Evolutionary conservation across 2,888 invertebrate genomes (phyloP), one percentile per base, ranked within the genome.

Genomic region (Lacanobia wlatinum): DNA sequence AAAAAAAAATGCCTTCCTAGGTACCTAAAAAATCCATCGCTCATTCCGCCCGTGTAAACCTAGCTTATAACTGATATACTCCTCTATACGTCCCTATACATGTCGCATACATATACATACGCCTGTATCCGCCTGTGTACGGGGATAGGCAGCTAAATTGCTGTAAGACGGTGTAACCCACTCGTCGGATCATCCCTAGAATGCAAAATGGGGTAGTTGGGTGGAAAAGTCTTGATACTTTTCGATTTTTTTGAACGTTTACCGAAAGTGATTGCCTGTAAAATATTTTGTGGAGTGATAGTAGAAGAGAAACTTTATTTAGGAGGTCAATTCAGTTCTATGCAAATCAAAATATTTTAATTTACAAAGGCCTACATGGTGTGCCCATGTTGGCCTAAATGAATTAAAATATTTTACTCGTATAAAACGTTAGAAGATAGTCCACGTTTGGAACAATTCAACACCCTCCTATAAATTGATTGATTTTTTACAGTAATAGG

Each of bases 161-260:
- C 67, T 85, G 85, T 86, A 90, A 91, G 91, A 89, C 83, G 88
- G 82, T 83, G 89, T 90, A 92, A 92, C 91, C 89, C 91, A 80
- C 88, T 89, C 87, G 87, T 23, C 66, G 85, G 86, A 88, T 87
- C 86, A 78, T 87, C 87, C 83, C 87, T 83, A 86, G 92, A 88
- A 91, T 91, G 90, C 90, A 90, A 91, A 93, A 87, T 86, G 84
- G 70, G 46, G 72, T 87, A 89, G 61, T 2, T 14, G 50, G 84
- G 73, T 40, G 3, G 0, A 67, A 0, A 0, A 0, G 34, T 84
- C 72, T 93, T 92, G 93, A 90, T 93, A 92, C 90, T 93, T 59
- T 9, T 0, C 1, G 1, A 55, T 18, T 58, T 58, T 58, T 38
- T 56, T 43, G 2, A 12, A 43, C 2, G 12, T 12, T 10, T 43